Evolutionary conservation across 2,797 vertebrate species (phyloP), one percentile per base, ranked within the genome.

Genomic region (Gallirallus australis): DNA sequence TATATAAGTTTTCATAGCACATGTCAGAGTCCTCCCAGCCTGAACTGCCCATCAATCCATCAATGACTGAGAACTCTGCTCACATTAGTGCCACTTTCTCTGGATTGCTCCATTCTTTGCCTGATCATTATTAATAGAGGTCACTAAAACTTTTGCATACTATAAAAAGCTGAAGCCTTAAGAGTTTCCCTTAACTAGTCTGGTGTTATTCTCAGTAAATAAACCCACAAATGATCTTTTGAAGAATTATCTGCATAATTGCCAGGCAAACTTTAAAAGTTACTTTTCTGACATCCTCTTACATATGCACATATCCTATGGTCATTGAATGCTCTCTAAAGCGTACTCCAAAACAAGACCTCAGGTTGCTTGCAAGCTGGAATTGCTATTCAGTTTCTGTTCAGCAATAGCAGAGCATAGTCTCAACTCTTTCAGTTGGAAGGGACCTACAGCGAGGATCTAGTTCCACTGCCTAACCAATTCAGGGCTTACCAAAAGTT

Each of bases 61-160:
- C 98, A 97, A 93, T 98, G 97, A 97, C 97, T 89, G 95, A 97
- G 98, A 97, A 93, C 79, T 95, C 96, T 82, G 85, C 95, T 95
- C 80, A 81, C 85, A 39, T 80, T 75, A 71, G 57, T 50, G 93
- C 69, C 40, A 20, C 80, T 64, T 83, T 77, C 89, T 94, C 59
- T 77, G 78, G 59, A 39, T 65, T 69, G 40, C 69, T 84, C 40
- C 37, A 17, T 50, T 90, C 87, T 92, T 90, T 96, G n/a, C 40
- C 82, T 86, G 39, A 88, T 86, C 31, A 35, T 60, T 48, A 48
- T 50, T 94, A 79, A 85, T n/a, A 82, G 87, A 96, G 72, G 79
- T 89, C 92, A 75, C 79, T 85, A 72, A 73, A 96, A 89, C 48
- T 79, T n/a, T 48, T 52, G 20, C 54, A 23, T 33, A 24, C 35